phyloP scores from a whole-genome alignment of 2,888 invertebrate genomes.

The Hyalella azteca region DNA sequence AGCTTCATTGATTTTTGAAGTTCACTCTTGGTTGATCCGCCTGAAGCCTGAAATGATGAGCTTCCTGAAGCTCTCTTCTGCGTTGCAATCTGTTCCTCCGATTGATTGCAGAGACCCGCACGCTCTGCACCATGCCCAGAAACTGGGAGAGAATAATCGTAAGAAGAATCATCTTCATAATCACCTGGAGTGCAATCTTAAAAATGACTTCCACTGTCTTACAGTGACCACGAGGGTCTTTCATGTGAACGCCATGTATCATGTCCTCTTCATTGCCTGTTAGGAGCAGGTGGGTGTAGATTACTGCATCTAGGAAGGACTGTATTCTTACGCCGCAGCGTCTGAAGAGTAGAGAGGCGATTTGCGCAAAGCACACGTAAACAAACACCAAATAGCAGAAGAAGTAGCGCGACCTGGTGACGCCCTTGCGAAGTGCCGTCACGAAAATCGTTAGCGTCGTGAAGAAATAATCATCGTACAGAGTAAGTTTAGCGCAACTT shows the following conservation, averaged over 20 bases:
- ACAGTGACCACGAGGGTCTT: neutral
- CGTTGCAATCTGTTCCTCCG: neutral
- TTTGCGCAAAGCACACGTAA: neutral
- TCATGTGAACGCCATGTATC: neutral
- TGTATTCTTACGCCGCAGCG: neutral
- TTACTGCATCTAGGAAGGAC: neutral
- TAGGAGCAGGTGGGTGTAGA: neutral
- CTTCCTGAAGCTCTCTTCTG: neutral
- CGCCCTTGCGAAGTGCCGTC: neutral
- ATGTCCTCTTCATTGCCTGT: neutral
- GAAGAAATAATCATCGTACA: neutral
- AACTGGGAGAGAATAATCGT: neutral
- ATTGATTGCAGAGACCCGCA: neutral
- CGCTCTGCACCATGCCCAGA: conserved; percentile 8
- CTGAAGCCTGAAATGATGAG: no score
- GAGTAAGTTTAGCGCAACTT: neutral
- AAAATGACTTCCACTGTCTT: neutral
- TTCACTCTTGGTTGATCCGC: no score
- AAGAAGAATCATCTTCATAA: neutral
- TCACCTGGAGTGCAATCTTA: neutral
- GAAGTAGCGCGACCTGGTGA: neutral
- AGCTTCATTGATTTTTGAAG: no score
- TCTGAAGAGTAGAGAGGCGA: neutral
- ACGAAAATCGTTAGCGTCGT: neutral
- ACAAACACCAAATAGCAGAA: neutral